These are phyloP conservation scores for Actinia tenebrosa DNA, from an alignment of 64 coral and sea anemone genomes.

Conservation along the genomic window DNA sequence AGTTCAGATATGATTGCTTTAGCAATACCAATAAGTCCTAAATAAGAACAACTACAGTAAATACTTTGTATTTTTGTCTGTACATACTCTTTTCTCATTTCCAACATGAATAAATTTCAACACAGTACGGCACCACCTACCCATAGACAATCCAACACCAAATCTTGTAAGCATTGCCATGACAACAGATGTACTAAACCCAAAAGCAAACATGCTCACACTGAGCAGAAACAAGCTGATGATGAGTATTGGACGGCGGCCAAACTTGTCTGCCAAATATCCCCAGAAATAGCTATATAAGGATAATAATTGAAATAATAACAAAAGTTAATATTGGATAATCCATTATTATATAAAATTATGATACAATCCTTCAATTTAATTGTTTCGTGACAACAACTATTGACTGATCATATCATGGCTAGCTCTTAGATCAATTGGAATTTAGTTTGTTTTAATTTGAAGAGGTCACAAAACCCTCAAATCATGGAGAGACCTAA, in stretches of 20 bases:
- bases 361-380: not conserved
- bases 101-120: not conserved
- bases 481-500: too few relatives aligned
- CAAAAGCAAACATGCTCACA: constrained; percentile 31
- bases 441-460: too few relatives aligned
- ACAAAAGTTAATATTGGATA: not conserved
- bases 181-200: constrained; percentile 25
- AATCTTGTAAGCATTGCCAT: constrained; percentile 48
- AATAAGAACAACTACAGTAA: not conserved
- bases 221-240: not conserved
- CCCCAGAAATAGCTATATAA: constrained; percentile 68
- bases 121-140: not conserved
- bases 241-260: constrained; percentile 26
- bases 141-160: constrained; percentile 33
- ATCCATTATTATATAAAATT: too few relatives aligned
- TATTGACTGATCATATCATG: too few relatives aligned
- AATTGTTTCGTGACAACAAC: too few relatives aligned
- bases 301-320: not conserved
- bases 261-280: constrained; percentile 60
- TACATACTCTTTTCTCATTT: too few relatives aligned
- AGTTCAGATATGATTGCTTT: constrained; percentile 51
- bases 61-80: too few relatives aligned
- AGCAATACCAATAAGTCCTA: constrained; percentile 33
- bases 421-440: too few relatives aligned
- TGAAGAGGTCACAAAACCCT: too few relatives aligned